Conservation (phyloP, 2,113 vertebrate species). For the Orientallactaga bullata region DNA sequence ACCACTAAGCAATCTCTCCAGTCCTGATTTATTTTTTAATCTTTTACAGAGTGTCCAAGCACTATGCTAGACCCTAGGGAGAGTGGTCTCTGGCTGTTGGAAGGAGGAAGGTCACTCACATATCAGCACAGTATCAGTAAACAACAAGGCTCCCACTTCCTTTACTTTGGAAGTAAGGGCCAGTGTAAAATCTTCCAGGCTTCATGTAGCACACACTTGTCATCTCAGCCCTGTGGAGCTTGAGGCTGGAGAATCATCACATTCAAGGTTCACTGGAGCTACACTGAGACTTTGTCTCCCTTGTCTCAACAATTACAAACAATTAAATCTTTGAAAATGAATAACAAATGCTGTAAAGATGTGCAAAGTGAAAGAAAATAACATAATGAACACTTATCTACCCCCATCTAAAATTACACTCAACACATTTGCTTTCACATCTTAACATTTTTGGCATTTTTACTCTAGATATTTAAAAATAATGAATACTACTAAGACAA, state of each 20-base stretch:
- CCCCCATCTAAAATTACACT: background rate
- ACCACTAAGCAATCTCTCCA: no score
- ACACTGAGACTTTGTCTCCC: background rate
- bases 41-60: background rate
- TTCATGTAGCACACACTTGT: background rate
- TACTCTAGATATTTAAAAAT: background rate
- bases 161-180: conserved; percentile 8
- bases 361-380: background rate
- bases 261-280: background rate
- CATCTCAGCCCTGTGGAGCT: background rate
- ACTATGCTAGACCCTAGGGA: background rate
- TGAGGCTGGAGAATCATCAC: background rate
- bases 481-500: background rate
- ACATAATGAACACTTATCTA: background rate
- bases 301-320: background rate
- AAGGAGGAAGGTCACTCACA: background rate
- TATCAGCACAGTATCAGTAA: background rate
- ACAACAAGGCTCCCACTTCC: background rate
- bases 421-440: background rate
- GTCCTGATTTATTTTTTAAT: background rate
- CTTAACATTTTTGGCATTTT: conserved; percentile 8
- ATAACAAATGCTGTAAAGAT: background rate
- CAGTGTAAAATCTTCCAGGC: background rate
- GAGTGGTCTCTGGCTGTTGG: background rate
- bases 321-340: background rate